Conservation (phyloP, 2,888 invertebrate genomes). For the Diaphora mendica region DNA sequence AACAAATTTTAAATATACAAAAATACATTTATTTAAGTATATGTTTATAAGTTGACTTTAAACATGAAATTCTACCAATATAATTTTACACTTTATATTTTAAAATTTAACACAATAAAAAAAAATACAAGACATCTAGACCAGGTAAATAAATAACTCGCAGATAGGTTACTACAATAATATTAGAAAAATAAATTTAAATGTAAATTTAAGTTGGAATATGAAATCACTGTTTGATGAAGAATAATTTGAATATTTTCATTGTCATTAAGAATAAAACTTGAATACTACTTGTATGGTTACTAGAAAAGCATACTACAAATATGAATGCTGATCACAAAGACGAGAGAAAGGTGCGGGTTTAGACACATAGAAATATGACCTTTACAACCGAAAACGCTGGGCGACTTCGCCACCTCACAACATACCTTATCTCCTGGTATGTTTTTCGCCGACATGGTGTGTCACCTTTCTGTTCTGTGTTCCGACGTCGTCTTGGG, state of each 20-base stretch:
- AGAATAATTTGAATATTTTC: background rate
- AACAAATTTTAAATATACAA: background rate
- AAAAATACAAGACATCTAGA: background rate
- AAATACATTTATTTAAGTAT: background rate
- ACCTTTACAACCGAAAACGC: constrained; percentile 66
- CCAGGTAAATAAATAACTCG: background rate
- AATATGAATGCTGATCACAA: constrained; percentile 51
- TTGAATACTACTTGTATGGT: background rate
- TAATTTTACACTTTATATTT: background rate
- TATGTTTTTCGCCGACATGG: constrained; percentile 93
- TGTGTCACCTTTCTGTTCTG: constrained; percentile 78
- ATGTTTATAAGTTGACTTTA: background rate
- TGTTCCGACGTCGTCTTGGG: constrained; percentile 82
- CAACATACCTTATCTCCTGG: constrained; percentile 93
- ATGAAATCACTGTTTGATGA: background rate
- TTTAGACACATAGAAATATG: constrained; percentile 76
- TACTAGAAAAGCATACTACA: constrained; percentile 3
- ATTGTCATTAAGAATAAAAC: background rate
- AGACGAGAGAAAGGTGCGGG: constrained; percentile 75
- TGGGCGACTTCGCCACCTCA: constrained; percentile 51
- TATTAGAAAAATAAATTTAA: background rate
- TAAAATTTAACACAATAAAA: background rate
- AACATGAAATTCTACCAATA: background rate
- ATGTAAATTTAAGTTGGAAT: background rate
- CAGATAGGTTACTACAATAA: background rate